Percentiles rank a stretch among this genome's conserved stretches.
Evolutionary conservation across 2,113 vertebrate species (phyloP).

Genomic region (Lontra canadensis): DNA sequence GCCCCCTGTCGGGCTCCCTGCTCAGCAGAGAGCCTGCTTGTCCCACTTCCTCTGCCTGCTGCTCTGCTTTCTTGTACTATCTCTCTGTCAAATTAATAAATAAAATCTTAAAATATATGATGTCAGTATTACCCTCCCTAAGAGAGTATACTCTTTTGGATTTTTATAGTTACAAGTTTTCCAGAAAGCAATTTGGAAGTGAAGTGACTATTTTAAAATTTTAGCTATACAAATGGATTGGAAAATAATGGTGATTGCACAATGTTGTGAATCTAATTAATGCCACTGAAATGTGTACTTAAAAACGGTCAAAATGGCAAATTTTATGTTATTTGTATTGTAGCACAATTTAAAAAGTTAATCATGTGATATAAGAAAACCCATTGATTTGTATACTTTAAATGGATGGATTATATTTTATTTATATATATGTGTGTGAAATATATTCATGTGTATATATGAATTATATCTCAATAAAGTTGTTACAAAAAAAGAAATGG

Average conservation of each 20-base stretch:
- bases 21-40: too few relatives aligned
- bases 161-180: slow-evolving; percentile 4
- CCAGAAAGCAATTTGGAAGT: neutral
- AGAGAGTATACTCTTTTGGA: neutral
- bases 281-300: neutral
- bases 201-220: neutral
- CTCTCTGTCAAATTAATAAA: too few relatives aligned
- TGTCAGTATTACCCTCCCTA: neutral
- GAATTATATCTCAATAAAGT: neutral
- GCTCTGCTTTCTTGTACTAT: too few relatives aligned
- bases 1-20: too few relatives aligned
- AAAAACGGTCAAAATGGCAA: neutral
- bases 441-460: neutral
- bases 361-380: neutral
- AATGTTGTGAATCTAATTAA: neutral
- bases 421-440: neutral
- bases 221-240: neutral
- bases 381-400: neutral
- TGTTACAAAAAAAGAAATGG: neutral
- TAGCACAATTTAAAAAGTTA: neutral
- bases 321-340: neutral
- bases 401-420: neutral
- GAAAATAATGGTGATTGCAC: neutral
- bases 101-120: neutral
- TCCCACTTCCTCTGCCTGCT: too few relatives aligned